Evolutionary conservation across 53 echinoderm and acorn worm genomes (phyloP).

Genomic region (Holothuria scabra): DNA sequence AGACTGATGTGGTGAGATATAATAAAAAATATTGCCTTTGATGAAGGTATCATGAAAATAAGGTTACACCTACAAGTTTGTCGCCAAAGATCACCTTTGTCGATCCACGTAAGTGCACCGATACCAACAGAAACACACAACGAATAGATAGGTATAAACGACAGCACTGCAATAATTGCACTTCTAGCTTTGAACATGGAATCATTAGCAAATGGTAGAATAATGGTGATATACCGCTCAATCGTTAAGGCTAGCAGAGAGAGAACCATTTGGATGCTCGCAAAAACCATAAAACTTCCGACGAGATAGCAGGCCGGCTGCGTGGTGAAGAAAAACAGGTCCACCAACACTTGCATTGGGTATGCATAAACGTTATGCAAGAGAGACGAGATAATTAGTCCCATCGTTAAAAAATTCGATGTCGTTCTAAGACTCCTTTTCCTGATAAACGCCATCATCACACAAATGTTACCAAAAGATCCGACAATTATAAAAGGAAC

Average conservation of each 20-base stretch:
- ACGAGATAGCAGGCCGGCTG: constrained; percentile 2
- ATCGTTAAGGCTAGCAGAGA: not conserved
- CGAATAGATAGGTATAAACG: not conserved
- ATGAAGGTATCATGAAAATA: constrained; percentile 5
- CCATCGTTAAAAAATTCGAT: constrained; percentile 9
- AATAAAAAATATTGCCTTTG: not conserved
- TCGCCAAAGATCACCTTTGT: constrained; percentile 8
- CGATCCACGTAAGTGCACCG: not conserved
- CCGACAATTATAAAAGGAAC: not conserved
- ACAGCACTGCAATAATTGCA: not conserved
- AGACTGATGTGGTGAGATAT: not conserved
- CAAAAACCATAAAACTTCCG: not conserved
- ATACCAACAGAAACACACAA: not conserved
- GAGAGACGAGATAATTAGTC: not conserved
- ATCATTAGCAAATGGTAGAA: not conserved
- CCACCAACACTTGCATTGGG: not conserved
- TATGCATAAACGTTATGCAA: not conserved
- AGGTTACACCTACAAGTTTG: not conserved
- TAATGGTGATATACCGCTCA: constrained; percentile 4
- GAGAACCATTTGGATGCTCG: not conserved
- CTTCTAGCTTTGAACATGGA: not conserved
- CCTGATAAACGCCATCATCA: constrained; percentile 8
- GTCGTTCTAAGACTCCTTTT: not conserved
- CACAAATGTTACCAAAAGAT: not conserved
- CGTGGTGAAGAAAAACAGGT: not conserved